These are phyloP conservation scores for Chondrosia reniformis DNA, from an alignment of 37 sponge, comb jelly and placozoan genomes.

Conservation along the genomic window DNA sequence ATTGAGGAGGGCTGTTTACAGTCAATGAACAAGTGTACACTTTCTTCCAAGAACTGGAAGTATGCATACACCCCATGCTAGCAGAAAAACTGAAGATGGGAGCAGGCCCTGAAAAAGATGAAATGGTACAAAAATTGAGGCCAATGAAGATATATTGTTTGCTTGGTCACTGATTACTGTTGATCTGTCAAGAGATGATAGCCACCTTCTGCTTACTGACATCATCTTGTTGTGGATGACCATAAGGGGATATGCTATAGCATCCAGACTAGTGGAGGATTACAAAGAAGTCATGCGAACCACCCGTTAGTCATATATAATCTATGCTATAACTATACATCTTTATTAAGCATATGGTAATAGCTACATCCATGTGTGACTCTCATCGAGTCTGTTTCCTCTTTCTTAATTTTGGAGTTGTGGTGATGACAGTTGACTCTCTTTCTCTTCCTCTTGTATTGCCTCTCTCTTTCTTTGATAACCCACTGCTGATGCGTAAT, in stretches of 20 bases:
- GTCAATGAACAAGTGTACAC: not conserved
- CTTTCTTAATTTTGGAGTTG: too few relatives aligned
- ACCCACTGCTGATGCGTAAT: too few relatives aligned
- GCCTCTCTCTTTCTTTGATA: too few relatives aligned
- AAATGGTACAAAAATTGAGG: not conserved
- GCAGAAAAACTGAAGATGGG: not conserved
- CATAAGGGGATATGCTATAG: not conserved
- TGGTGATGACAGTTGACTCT: too few relatives aligned
- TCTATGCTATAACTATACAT: too few relatives aligned
- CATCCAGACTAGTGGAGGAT: not conserved
- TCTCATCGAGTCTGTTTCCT: too few relatives aligned
- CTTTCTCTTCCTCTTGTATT: too few relatives aligned
- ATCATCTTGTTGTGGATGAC: not conserved
- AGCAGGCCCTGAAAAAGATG: not conserved
- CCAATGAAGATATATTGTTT: not conserved
- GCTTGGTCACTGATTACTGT: conserved; percentile 2
- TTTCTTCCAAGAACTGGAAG: not conserved
- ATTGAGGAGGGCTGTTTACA: not conserved
- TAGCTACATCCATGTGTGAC: too few relatives aligned
- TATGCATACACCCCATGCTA: not conserved
- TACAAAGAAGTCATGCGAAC: not conserved
- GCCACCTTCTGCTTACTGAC: not conserved
- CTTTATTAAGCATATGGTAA: too few relatives aligned
- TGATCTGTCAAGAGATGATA: not conserved
- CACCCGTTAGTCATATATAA: too few relatives aligned